These are phyloP conservation scores for Paratilapia polleni DNA, from an alignment of 2,113 vertebrate genomes.

Conservation along the genomic window DNA sequence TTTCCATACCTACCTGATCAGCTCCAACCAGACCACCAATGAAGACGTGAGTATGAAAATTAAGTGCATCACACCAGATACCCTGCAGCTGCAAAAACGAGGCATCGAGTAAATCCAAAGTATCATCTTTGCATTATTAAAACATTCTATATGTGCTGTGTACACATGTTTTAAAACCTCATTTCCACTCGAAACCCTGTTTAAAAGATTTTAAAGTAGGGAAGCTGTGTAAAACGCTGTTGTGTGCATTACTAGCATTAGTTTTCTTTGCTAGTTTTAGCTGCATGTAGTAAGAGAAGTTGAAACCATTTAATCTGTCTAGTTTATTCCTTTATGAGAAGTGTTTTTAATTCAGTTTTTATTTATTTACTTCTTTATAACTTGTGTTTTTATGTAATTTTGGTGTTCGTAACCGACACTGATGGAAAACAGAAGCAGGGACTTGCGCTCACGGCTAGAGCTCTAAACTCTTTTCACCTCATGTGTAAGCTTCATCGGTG, in stretches of 20 bases:
- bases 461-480: not conserved
- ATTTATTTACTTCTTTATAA: too few relatives aligned
- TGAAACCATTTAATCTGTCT: accelerated
- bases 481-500: slow-evolving; percentile 39
- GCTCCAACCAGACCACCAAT: slow-evolving; percentile 99
- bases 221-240: accelerated
- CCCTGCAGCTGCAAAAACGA: not conserved
- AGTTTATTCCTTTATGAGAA: not conserved
- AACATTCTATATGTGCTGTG: not conserved
- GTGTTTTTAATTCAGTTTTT: too few relatives aligned
- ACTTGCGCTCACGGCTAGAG: not conserved
- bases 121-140: too few relatives aligned
- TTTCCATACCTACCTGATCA: slow-evolving; percentile 98
- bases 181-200: accelerated
- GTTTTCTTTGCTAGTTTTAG: not conserved
- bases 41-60: slow-evolving; percentile 91
- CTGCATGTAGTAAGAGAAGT: too few relatives aligned
- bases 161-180: not conserved
- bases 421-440: not conserved
- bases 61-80: not conserved
- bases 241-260: too few relatives aligned
- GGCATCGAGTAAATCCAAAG: not conserved
- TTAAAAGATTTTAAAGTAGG: not conserved
- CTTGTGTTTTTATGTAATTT: not conserved
- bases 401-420: too few relatives aligned